Evolutionary conservation across 2,888 invertebrate genomes (phyloP), one percentile per base, ranked within the genome.

Genomic region (Caenorhabditis uteleia): DNA sequence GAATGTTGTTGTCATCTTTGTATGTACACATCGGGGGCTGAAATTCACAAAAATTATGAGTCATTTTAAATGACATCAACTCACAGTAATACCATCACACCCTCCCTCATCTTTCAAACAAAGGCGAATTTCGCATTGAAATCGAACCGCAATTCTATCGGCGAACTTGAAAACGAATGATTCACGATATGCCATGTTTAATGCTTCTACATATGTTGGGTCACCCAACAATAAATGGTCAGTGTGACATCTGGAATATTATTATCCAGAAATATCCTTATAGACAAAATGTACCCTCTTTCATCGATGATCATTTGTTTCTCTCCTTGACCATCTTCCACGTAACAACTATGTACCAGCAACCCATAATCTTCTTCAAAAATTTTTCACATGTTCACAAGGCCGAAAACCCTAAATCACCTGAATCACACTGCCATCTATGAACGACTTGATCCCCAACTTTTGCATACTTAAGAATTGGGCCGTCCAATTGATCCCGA

Each of bases 381-480:
- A 68, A 20, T 34, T 7, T 23, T 34, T 4, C 14, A 18, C 8
- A 45, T 21, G 16, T 23, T 31, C 6, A n/a, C n/a, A n/a, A n/a
- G n/a, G n/a, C n/a, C n/a, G n/a, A n/a, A n/a, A n/a, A n/a, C n/a
- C n/a, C n/a, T n/a, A n/a, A n/a, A n/a, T 51, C 43, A 77, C 81
- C 78, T 8, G 77, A 74, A 26, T 80, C 69, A 54, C 82, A 83
- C 49, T 83, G 78, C 83, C 83, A 83, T 54, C 83, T 61, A 49
- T 83, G 83, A n/a, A 82, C 79, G 7, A 82, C 80, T 50, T 79
- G 78, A 27, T 83, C 81, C n/a, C 83, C 83, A 23, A 83, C 81
- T 34, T 74, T 66, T 21, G 83, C 82, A 48, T 80, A 82, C 21
- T 72, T 60, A 7, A 83, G 62, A 23, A 83, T 64, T 18, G 73